Conservation (phyloP, 1,140 invertebrate species). For the Lasaia peninsularis region DNA sequence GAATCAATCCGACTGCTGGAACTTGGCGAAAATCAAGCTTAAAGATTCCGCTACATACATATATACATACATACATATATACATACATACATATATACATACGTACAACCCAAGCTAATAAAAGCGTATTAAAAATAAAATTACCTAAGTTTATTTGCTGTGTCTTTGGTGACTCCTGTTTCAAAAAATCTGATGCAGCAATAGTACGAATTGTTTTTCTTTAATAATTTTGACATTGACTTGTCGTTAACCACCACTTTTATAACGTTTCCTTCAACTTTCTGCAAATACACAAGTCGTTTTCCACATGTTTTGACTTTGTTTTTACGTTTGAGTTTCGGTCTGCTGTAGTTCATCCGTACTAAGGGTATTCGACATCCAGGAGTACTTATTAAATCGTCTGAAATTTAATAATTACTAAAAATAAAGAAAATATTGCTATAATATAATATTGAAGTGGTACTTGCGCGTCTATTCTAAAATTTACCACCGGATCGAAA, state of each 20-base stretch:
- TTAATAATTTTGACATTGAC: conserved; percentile 37
- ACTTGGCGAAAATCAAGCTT: too few species aligned
- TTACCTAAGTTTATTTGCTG: background rate
- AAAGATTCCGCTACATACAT: too few species aligned
- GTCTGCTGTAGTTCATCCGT: conserved; percentile 35
- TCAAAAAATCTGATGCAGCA: conserved; percentile 53
- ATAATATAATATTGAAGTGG: too few species aligned
- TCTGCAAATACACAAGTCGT: conserved; percentile 47
- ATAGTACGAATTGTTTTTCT: conserved; percentile 30
- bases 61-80: too few species aligned
- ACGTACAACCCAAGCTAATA: too few species aligned
- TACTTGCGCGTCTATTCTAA: too few species aligned
- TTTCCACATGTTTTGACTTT: conserved; percentile 38
- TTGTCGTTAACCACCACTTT: conserved; percentile 36
- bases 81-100: too few species aligned
- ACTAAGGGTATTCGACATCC: conserved; percentile 54
- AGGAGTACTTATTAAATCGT: conserved; percentile 39
- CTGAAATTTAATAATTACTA: conserved; percentile 33
- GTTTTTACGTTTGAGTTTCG: conserved; percentile 25
- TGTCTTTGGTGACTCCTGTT: background rate
- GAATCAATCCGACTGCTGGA: too few species aligned
- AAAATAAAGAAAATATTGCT: background rate
- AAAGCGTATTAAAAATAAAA: too few species aligned
- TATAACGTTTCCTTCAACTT: conserved; percentile 31
- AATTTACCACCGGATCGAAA: too few species aligned